Percentiles rank a stretch among this genome's conserved stretches.
Evolutionary conservation across 1,140 invertebrate genomes (phyloP).

Genomic region (Teleogryllus occipitalis): DNA sequence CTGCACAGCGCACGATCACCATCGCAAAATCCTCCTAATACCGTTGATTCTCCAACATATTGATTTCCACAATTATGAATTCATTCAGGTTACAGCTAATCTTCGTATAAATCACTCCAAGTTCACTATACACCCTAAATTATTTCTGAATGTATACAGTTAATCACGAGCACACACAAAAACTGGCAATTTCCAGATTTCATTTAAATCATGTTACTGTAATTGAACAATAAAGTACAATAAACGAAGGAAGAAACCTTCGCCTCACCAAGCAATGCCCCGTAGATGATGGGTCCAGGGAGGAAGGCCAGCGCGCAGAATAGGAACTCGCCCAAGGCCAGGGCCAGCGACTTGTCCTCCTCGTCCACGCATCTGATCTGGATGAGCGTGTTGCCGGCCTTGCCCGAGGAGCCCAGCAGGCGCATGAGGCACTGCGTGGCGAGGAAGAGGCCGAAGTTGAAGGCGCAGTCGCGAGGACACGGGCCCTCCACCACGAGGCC

Average conservation of each 20-base stretch:
- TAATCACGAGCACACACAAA: too few species aligned
- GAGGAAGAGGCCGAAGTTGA: neutral
- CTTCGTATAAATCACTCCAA: too few species aligned
- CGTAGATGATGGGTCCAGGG: constrained; percentile 57
- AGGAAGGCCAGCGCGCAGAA: constrained; percentile 54
- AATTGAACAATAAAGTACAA: too few species aligned
- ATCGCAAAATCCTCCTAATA: too few species aligned
- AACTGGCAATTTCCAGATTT: too few species aligned
- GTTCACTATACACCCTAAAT: too few species aligned
- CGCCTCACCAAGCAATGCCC: constrained; percentile 44
- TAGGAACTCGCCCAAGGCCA: constrained; percentile 51
- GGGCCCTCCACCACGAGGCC: neutral
- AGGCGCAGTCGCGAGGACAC: neutral
- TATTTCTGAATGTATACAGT: too few species aligned
- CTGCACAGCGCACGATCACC: too few species aligned
- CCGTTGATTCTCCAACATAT: too few species aligned
- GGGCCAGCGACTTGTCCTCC: constrained; percentile 54
- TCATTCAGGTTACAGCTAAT: too few species aligned
- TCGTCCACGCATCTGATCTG: constrained; percentile 43
- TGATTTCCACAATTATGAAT: too few species aligned
- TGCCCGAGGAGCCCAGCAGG: constrained; percentile 47
- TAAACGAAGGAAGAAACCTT: neutral
- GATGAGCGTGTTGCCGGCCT: constrained; percentile 51
- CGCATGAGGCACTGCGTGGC: constrained; percentile 37
- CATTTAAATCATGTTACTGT: too few species aligned